Conservation (phyloP, 2,888 invertebrate species). For the Lamellibrachia columna region DNA sequence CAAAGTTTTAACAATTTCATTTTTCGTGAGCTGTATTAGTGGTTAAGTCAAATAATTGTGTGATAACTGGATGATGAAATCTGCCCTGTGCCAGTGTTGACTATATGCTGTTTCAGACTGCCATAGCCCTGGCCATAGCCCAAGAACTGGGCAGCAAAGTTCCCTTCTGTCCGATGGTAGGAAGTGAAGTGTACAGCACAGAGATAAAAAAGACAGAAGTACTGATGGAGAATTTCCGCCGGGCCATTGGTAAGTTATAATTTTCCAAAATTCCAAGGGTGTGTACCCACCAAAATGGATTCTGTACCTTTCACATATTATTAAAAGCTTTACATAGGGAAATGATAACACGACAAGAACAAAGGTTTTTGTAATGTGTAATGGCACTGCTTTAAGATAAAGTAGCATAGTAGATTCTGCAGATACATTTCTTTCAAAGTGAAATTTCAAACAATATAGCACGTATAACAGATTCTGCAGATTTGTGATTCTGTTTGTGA, state of each 20-base stretch:
- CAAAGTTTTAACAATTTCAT: not conserved
- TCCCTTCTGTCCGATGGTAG: slow-evolving; percentile 75
- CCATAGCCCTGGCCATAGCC: slow-evolving; percentile 96
- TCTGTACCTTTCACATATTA: not conserved
- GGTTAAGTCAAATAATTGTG: not conserved
- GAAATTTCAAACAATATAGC: not conserved
- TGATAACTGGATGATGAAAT: not conserved
- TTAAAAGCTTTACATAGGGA: not conserved
- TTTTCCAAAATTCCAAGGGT: not conserved
- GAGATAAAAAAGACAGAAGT: slow-evolving; percentile 99
- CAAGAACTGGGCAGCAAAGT: slow-evolving; percentile 95
- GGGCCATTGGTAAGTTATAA: slow-evolving; percentile 89
- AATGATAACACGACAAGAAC: not conserved
- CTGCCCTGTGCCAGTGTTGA: not conserved
- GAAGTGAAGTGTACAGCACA: slow-evolving; percentile 87
- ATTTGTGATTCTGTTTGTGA: not conserved
- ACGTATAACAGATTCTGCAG: not conserved
- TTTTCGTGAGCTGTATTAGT: not conserved
- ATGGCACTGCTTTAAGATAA: no score
- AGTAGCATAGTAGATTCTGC: no score
- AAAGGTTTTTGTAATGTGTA: no score
- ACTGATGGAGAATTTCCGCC: slow-evolving; percentile 97
- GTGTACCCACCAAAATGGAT: not conserved
- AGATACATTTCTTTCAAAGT: not conserved
- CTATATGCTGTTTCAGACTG: slow-evolving; percentile 73